Conservation (phyloP, 2,113 vertebrate genomes). For the Furnarius figulus region DNA sequence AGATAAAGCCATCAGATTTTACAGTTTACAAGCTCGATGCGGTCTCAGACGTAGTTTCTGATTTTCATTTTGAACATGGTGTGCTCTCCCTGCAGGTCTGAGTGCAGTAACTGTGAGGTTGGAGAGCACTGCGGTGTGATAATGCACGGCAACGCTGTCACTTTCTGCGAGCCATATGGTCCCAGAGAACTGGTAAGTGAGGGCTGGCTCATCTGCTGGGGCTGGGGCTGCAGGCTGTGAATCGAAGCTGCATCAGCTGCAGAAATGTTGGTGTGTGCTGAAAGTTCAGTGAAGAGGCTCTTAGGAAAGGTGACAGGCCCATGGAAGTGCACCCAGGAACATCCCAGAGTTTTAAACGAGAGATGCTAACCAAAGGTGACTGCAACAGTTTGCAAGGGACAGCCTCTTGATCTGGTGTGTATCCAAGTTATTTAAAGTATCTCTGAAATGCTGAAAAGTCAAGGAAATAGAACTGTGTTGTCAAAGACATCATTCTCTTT, state of each 20-base stretch:
- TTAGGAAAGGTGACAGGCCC: background rate
- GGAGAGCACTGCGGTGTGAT: constrained; percentile 91
- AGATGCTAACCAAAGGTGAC: background rate
- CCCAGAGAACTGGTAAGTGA: constrained; percentile 90
- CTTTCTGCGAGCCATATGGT: constrained; percentile 94
- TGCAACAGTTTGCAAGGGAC: background rate
- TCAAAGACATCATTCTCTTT: background rate
- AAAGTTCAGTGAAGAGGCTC: background rate
- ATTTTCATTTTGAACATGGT: background rate
- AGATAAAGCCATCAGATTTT: background rate
- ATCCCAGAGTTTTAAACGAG: background rate
- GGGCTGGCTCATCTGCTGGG: background rate
- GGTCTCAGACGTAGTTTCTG: accelerated
- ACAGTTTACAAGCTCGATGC: background rate
- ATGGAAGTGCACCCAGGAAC: background rate
- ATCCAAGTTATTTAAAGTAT: background rate
- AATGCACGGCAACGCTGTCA: constrained; percentile 89
- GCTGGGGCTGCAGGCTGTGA: background rate
- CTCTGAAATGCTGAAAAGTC: background rate
- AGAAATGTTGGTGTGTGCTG: background rate
- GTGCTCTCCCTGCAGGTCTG: constrained; percentile 80
- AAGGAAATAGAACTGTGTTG: background rate
- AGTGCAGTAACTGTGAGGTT: constrained; percentile 88
- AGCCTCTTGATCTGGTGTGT: background rate
- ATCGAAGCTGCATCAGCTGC: background rate